Percentiles rank a stretch among this genome's conserved stretches.
These are phyloP conservation scores for Papilio aristodemus DNA, from an alignment of 1,140 invertebrate genomes.

Conservation along the genomic window DNA sequence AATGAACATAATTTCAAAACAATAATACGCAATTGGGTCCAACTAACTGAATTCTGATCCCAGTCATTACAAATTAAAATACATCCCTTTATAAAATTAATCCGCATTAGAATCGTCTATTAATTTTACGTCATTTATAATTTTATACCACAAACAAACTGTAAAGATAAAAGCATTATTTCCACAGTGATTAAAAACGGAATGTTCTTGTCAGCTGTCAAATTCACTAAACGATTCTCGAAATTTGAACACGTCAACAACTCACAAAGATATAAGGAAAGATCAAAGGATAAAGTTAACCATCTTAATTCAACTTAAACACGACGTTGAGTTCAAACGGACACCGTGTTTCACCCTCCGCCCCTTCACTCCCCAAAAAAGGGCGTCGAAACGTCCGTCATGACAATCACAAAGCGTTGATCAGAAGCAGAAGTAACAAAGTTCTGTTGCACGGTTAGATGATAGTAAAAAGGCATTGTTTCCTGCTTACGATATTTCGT, in stretches of 20 bases:
- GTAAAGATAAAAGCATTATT: constrained; percentile 19
- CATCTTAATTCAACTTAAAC: constrained; percentile 12
- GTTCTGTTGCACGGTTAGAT: not conserved
- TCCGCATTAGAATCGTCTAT: not conserved
- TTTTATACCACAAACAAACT: not conserved
- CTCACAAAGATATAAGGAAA: not conserved
- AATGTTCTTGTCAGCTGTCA: constrained; percentile 6
- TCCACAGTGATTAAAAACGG: constrained; percentile 7
- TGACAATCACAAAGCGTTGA: not conserved
- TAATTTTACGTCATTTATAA: constrained; percentile 3
- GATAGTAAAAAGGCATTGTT: too few species aligned
- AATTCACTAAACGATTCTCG: constrained; percentile 1
- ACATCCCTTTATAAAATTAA: constrained; percentile 19
- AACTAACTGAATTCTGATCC: too few species aligned
- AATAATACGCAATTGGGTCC: too few species aligned
- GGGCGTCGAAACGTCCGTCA: not conserved
- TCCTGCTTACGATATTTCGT: too few species aligned
- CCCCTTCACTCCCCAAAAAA: not conserved
- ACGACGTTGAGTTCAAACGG: constrained; percentile 4
- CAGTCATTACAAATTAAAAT: not conserved
- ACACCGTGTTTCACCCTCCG: not conserved
- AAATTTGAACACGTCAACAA: constrained; percentile 3
- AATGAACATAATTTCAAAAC: too few species aligned
- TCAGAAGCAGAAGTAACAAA: not conserved
- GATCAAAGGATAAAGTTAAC: constrained; percentile 19